phyloP scores from a whole-genome alignment of 2,113 vertebrate genomes.

The Peromyscus californicus region DNA sequence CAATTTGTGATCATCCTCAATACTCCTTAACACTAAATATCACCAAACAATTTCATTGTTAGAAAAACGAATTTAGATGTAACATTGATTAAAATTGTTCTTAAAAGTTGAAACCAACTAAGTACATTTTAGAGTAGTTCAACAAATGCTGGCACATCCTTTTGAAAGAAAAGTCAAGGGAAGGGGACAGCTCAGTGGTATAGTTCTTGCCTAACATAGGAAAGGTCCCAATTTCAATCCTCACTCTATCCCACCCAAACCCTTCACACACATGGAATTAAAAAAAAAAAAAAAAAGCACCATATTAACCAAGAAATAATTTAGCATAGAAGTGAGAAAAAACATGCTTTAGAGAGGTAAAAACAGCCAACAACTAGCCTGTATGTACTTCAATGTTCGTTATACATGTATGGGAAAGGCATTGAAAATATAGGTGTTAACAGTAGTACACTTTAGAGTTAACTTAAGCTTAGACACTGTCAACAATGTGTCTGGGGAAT shows the following conservation, averaged over 20 bases:
- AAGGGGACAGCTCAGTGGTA: neutral
- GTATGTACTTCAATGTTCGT: neutral
- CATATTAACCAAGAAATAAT: neutral
- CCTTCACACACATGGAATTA: neutral
- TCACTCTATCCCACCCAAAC: neutral
- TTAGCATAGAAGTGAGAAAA: neutral
- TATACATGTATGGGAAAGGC: neutral
- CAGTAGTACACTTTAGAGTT: neutral
- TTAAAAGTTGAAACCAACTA: slow-evolving; percentile 10
- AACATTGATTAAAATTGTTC: slow-evolving; percentile 39
- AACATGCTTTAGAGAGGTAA: slow-evolving; percentile 31
- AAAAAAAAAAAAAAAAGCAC: neutral
- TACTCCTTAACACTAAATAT: slow-evolving; percentile 35
- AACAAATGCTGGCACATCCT: slow-evolving; percentile 37
- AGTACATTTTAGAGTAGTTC: slow-evolving; percentile 18
- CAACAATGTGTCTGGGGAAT: neutral
- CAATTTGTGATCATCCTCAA: slow-evolving; percentile 34
- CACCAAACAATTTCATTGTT: slow-evolving; percentile 30
- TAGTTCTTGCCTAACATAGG: neutral
- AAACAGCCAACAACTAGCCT: neutral
- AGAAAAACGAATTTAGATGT: slow-evolving; percentile 19
- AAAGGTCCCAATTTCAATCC: neutral
- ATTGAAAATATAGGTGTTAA: neutral
- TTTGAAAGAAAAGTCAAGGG: slow-evolving; percentile 36
- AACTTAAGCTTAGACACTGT: neutral